Evolutionary conservation across 1,140 invertebrate species (phyloP), one percentile per base, ranked within the genome.

Genomic region (Melitaea cinxia): DNA sequence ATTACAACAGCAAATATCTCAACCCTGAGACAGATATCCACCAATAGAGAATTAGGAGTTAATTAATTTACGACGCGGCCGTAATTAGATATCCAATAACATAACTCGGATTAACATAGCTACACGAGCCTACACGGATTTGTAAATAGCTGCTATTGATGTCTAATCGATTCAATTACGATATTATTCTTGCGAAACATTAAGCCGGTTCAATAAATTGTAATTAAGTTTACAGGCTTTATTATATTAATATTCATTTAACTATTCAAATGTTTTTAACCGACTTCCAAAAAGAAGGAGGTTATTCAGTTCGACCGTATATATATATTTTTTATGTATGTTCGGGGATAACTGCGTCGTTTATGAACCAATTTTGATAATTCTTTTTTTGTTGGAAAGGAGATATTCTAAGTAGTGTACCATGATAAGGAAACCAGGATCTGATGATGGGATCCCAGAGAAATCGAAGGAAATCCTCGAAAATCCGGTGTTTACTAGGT

Each of bases 11-110:
- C 42, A 24, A 47, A 47, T 23, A 19, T 49, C 15, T 4, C 19
- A 58, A 17, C 56, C 56, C 56, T 72, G 66, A 80, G 77, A 85
- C 75, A 83, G 69, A 79, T 80, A 81, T 72, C 72, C 64, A 61
- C 69, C 79, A 68, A 79, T 75, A 73, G 68, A 69, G 77, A 78
- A 86, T 85, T 86, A 86, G 81, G 70, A 75, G 72, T 81, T 88
- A 88, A 86, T 88, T 85, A 88, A 86, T 88, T 85, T 86, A 86
- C 75, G 78, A 80, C 72, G 66, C 67, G 57, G 30, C 70, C 64
- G 72, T 85, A 82, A 85, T 82, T 83, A 78, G 75, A 80, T 85
- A 72, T 68, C 74, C 75, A 76, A 80, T 80, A 78, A 81, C 75
- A 78, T 83, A 78, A 73, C 61, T 73, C 35, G 72, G 56, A 78